A percentile compares a stretch with the other conserved stretches of the same genome.
phyloP scores from a whole-genome alignment of 2,888 invertebrate species.

The Molanna angustata region DNA sequence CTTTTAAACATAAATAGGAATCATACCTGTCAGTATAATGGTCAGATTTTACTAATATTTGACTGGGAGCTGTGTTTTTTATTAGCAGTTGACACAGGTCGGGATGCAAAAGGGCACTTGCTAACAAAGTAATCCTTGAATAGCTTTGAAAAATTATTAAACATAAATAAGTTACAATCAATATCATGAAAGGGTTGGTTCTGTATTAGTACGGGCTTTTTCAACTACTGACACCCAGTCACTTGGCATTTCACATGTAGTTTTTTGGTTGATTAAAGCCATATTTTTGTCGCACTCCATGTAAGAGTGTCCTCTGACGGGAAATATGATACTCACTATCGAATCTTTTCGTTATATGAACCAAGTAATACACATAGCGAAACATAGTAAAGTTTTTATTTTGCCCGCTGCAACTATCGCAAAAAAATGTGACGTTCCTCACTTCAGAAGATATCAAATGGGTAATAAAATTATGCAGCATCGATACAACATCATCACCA shows the following conservation, averaged over 20 bases:
- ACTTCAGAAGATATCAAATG: too few species aligned
- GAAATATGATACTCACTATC: background rate
- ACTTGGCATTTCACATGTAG: too few species aligned
- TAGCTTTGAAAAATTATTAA: too few species aligned
- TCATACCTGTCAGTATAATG: background rate
- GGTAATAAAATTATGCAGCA: too few species aligned
- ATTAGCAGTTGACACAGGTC: too few species aligned
- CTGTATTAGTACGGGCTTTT: too few species aligned
- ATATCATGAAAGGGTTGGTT: too few species aligned
- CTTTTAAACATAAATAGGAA: background rate
- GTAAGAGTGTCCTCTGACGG: background rate
- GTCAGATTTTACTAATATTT: background rate
- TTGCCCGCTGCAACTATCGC: background rate
- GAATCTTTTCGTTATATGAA: background rate
- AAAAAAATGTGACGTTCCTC: too few species aligned
- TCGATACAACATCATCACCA: conserved; percentile 35
- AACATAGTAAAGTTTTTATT: background rate
- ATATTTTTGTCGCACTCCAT: background rate
- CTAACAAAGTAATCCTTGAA: too few species aligned
- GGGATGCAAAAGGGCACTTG: too few species aligned
- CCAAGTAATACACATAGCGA: background rate
- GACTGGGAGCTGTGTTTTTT: background rate
- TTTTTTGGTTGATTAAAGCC: background rate
- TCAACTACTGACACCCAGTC: too few species aligned
- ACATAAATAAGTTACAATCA: too few species aligned